Percentiles rank a stretch among this genome's conserved stretches.
Evolutionary conservation across 1,140 invertebrate species (phyloP).

Genomic region (Polyergus mexicanus): DNA sequence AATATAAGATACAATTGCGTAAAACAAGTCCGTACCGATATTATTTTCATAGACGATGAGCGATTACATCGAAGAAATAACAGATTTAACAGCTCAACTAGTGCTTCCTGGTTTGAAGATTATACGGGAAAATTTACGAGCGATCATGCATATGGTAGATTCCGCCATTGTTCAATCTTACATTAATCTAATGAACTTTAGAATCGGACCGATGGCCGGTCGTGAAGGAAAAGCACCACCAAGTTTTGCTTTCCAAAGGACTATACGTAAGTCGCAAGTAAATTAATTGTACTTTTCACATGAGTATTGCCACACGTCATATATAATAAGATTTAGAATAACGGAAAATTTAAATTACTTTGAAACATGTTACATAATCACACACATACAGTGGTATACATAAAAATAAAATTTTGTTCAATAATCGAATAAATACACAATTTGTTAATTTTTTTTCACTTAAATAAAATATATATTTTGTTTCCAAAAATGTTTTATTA

Average conservation of each 20-base stretch:
- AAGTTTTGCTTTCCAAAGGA: conserved; percentile 81
- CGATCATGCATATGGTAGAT: conserved; percentile 88
- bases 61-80: conserved; percentile 75
- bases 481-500: no score
- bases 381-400: background rate
- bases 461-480: no score
- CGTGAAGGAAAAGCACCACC: conserved; percentile 88
- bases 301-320: background rate
- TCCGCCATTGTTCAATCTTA: conserved; percentile 88
- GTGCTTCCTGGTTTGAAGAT: conserved; percentile 87
- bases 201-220: conserved; percentile 86
- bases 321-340: background rate
- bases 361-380: background rate
- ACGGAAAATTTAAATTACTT: background rate
- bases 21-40: background rate
- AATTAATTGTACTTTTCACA: background rate
- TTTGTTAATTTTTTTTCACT: no score
- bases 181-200: conserved; percentile 88
- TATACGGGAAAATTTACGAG: conserved; percentile 85
- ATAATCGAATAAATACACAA: no score
- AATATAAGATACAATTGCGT: background rate
- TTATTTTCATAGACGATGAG: conserved; percentile 62
- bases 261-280: conserved; percentile 85
- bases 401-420: no score
- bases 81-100: conserved; percentile 88